A percentile compares a stretch with the other conserved stretches of the same genome.
These are phyloP conservation scores for Turdus rufiventris DNA, from an alignment of 2,113 vertebrate species.

Conservation along the genomic window DNA sequence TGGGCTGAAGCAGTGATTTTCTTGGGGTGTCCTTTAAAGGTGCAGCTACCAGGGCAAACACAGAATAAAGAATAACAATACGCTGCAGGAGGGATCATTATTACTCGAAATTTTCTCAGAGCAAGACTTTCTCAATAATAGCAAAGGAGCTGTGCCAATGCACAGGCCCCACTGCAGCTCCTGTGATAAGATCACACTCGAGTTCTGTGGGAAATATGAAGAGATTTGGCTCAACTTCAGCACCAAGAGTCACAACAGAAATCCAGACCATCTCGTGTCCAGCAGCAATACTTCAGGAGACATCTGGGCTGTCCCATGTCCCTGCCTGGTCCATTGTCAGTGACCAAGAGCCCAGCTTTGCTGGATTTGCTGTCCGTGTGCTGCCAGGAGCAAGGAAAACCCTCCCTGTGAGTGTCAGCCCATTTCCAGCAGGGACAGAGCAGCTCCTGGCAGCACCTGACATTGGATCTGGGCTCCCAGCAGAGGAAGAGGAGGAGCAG, in stretches of 20 bases:
- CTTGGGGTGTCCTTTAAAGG: not conserved
- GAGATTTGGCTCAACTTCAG: slow-evolving; percentile 1
- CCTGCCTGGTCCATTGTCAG: fast-evolving
- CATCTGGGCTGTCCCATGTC: not conserved
- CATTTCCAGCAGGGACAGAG: not conserved
- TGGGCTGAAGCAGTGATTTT: not conserved
- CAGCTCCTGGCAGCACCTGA: not conserved
- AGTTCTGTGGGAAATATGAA: not conserved
- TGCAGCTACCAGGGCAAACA: not conserved
- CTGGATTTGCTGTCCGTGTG: not conserved
- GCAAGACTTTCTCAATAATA: not conserved
- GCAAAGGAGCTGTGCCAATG: not conserved
- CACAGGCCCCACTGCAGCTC: not conserved
- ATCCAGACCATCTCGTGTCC: fast-evolving
- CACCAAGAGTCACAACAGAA: not conserved
- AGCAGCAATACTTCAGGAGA: not conserved
- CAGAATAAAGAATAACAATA: not conserved
- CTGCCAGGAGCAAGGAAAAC: fast-evolving
- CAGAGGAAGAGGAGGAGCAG: not conserved
- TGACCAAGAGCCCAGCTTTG: not conserved
- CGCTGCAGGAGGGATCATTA: not conserved
- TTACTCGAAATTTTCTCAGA: not conserved
- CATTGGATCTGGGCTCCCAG: not conserved
- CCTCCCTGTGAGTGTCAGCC: not conserved
- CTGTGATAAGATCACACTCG: not conserved